Conservation (phyloP, 2,113 vertebrate species). For the Burhinus bistriatus region DNA sequence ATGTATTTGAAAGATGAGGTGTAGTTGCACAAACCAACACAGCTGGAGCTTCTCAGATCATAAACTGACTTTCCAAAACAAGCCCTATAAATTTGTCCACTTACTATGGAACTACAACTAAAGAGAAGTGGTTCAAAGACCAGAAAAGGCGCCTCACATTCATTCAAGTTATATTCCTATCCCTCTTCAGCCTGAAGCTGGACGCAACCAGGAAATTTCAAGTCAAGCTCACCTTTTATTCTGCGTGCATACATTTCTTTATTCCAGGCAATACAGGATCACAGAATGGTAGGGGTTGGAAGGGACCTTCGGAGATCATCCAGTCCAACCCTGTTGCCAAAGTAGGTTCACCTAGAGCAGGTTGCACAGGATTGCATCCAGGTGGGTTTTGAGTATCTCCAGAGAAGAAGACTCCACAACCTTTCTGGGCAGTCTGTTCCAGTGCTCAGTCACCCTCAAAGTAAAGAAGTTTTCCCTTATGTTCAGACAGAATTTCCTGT, state of each 20-base stretch:
- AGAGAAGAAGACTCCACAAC: no score
- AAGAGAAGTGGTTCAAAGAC: neutral
- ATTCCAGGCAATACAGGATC: neutral
- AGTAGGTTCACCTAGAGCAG: no score
- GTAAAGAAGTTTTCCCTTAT: no score
- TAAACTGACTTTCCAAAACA: neutral
- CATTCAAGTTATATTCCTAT: neutral
- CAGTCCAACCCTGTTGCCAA: no score
- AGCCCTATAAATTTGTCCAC: neutral
- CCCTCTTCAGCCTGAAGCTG: neutral
- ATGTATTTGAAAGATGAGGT: neutral
- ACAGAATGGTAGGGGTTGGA: no score
- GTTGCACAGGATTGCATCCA: no score
- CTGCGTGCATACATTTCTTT: neutral
- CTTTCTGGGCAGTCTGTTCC: no score
- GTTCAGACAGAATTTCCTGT: no score
- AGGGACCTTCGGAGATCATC: no score
- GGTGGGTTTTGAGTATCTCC: no score
- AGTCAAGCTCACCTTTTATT: neutral
- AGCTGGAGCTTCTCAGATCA: neutral
- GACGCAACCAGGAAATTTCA: neutral
- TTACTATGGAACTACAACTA: neutral
- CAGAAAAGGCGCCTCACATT: accelerated
- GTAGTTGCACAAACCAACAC: neutral
- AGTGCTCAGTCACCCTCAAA: no score